A percentile compares a stretch with the other conserved stretches of the same genome.
These are phyloP conservation scores for rat (Rattus norvegicus) DNA, from an alignment of 2,113 vertebrate species.

Conservation along the genomic window GRCr8 NC_086024.1:146390501-146391000, in stretches of 20 bases:
- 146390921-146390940: neutral
- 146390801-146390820: neutral
- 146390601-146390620: conserved; percentile 10
- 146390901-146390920: neutral
- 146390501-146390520: conserved; percentile 36
- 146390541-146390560: conserved; percentile 24
- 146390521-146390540: conserved; percentile 36
- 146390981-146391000: conserved; percentile 12
- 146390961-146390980: neutral
- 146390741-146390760: conserved; percentile 14
- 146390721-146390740: neutral
- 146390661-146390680: neutral
- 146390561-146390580: conserved; percentile 1
- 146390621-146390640: conserved; percentile 34
- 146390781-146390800: neutral
- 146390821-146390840: neutral
- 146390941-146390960: neutral
- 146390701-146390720: neutral
- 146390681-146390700: conserved; percentile 21
- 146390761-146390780: neutral
- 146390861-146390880: neutral
- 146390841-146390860: neutral
- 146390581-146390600: conserved; percentile 59
- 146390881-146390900: neutral
- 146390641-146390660: neutral